phyloP scores from a whole-genome alignment of 2,888 invertebrate genomes.

The Dynastes hyllus region DNA sequence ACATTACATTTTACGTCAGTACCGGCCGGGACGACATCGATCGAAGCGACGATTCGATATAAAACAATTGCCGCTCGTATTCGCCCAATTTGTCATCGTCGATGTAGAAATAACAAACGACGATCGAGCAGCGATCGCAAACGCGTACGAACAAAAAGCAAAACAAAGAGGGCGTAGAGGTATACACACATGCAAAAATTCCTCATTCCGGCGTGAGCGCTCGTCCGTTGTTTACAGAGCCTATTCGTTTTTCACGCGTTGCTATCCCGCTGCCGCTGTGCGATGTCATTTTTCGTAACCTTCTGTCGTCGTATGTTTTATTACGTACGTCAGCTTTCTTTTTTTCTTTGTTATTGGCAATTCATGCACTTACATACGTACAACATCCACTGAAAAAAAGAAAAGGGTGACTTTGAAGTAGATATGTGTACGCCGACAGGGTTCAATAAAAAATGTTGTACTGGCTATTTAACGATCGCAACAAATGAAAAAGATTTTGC shows the following conservation, averaged over 20 bases:
- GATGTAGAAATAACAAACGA: slow-evolving; percentile 12
- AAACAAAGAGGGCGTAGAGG: slow-evolving; percentile 8
- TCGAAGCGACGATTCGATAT: slow-evolving; percentile 3
- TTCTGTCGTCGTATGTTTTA: not conserved
- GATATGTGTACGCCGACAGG: no score
- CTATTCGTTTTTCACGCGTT: not conserved
- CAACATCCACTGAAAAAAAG: no score
- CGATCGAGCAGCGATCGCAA: not conserved
- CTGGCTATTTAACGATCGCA: no score
- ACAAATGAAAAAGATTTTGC: no score
- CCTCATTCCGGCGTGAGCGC: not conserved
- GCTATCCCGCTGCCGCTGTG: not conserved
- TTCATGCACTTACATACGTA: no score
- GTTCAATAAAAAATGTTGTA: no score
- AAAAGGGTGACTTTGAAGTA: no score
- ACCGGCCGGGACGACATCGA: not conserved
- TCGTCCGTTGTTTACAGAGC: slow-evolving; percentile 7
- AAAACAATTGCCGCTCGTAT: slow-evolving; percentile 17
- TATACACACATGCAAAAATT: not conserved
- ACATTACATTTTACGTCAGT: not conserved
- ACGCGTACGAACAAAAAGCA: slow-evolving; percentile 2
- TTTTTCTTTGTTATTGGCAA: not conserved
- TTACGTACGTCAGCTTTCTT: not conserved
- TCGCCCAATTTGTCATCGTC: slow-evolving; percentile 16
- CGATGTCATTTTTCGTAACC: not conserved